phyloP scores from a whole-genome alignment of 1,140 invertebrate genomes.

The Galleria mellonella region DNA sequence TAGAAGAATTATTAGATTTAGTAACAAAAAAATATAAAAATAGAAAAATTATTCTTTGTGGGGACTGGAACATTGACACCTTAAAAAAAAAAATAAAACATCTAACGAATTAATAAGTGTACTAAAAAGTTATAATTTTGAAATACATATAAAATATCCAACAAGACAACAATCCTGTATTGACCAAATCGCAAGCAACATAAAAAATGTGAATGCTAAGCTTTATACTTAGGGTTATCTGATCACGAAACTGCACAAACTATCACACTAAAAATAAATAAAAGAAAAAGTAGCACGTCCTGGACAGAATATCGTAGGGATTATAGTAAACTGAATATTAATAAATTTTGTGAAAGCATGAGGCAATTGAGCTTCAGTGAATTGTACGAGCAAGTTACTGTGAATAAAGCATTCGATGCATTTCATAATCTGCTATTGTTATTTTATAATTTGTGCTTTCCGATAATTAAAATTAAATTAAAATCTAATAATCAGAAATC shows the following conservation, averaged over 20 bases:
- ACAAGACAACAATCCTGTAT: conserved; percentile 14
- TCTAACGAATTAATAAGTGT: neutral
- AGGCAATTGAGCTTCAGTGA: conserved; percentile 4
- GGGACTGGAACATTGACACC: conserved; percentile 8
- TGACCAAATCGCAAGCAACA: conserved; percentile 18
- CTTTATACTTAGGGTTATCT: conserved; percentile 9
- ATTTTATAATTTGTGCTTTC: conserved; percentile 5
- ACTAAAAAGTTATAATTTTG: conserved; percentile 9
- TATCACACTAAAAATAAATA: conserved; percentile 1
- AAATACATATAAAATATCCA: conserved; percentile 8
- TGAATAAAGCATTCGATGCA: conserved; percentile 6
- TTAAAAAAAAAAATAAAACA: conserved; percentile 1
- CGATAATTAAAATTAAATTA: neutral
- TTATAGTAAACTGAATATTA: conserved; percentile 8
- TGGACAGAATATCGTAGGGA: conserved; percentile 15
- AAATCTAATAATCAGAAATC: neutral
- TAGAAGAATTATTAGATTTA: neutral
- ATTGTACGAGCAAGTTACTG: neutral
- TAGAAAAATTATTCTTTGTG: conserved; percentile 9
- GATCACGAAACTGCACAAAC: conserved; percentile 18
- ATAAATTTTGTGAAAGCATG: conserved; percentile 10
- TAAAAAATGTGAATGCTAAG: conserved; percentile 2
- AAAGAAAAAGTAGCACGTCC: neutral
- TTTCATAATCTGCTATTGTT: conserved; percentile 13
- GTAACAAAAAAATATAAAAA: neutral